Conservation (phyloP, 2,888 invertebrate species). For the Bruchidius siliquastri region DNA sequence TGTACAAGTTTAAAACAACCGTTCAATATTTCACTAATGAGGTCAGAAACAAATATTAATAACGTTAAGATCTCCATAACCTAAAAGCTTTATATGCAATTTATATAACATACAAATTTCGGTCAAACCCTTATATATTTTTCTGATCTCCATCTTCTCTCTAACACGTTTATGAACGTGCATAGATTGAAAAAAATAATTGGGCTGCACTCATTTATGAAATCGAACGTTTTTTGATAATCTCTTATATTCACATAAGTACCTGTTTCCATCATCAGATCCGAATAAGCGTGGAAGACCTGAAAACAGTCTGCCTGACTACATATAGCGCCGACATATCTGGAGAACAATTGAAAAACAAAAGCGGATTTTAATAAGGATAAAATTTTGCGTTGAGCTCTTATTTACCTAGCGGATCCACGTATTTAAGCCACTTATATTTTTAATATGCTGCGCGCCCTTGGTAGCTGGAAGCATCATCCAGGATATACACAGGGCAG, state of each 20-base stretch:
- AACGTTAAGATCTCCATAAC: too few relatives aligned
- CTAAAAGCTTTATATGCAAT: too few relatives aligned
- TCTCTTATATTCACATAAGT: not conserved
- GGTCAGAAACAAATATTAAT: too few relatives aligned
- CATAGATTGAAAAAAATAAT: not conserved
- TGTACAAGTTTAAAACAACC: too few relatives aligned
- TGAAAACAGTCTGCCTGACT: not conserved
- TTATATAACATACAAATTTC: too few relatives aligned
- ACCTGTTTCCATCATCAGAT: not conserved
- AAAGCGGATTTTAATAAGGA: conserved; percentile 46
- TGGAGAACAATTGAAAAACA: conserved; percentile 40
- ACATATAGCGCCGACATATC: not conserved
- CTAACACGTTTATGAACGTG: too few relatives aligned
- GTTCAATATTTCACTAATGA: too few relatives aligned
- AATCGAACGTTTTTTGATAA: not conserved
- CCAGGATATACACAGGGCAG: not conserved
- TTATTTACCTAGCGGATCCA: conserved; percentile 45
- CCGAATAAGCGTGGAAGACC: not conserved
- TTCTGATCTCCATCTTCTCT: too few relatives aligned
- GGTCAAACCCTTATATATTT: too few relatives aligned
- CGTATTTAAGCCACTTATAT: conserved; percentile 45
- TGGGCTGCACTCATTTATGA: not conserved
- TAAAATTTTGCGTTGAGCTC: conserved; percentile 46
- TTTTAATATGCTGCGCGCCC: conserved; percentile 38
- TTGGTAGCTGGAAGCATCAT: not conserved